Base-by-base conservation (phyloP, 1,140 invertebrate genomes). In the Coboldia fuscipes region DNA sequence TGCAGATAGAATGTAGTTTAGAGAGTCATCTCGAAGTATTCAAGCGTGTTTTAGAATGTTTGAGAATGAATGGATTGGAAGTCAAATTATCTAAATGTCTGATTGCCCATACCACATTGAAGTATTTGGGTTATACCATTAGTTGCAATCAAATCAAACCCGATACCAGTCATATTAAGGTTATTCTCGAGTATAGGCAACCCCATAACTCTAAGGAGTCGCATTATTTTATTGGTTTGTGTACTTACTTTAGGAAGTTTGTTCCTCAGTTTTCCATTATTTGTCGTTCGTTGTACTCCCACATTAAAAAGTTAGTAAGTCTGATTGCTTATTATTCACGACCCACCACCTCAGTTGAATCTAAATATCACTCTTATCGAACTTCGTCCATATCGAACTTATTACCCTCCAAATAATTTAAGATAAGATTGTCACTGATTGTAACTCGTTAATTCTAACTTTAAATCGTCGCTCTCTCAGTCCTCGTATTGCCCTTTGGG, bases 361-460 rank as follows among this genome's bases (percentile, higher is more conserved):
- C 38, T 12, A 40, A 41, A 37, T 56, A 46, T 29, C 48, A 52
- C 20, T 43, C 37, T 35, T 55, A 46, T 35, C 54, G 57, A 35
- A 0, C 21, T 57, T 0, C 46, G 50, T 36, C 35, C 39, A 18
- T 58, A 55, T 24, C 41, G 51, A 15, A 38, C 46, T 7, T 53
- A 47, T 27, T 20, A n/a, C n/a, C n/a, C n/a, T 57, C 9, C 13
- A 54, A 14, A 50, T 48, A 2, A 49, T 47, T 14, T 27, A 33
- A 8, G 59, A 58, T 30, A 50, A 28, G 30, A 44, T 47, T 27
- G 43, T 54, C 28, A 55, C 35, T 3, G 56, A 45, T 45, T 58
- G 55, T 35, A 48, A 47, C 18, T 47, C 48, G 0, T 26, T 57
- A 0, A 48, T 48, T 20, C 40, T 45, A 3, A 49, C 10, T n/a